Evolutionary conservation across 2,888 invertebrate species (phyloP).

Genomic region (Ichneumoninae sp.): DNA sequence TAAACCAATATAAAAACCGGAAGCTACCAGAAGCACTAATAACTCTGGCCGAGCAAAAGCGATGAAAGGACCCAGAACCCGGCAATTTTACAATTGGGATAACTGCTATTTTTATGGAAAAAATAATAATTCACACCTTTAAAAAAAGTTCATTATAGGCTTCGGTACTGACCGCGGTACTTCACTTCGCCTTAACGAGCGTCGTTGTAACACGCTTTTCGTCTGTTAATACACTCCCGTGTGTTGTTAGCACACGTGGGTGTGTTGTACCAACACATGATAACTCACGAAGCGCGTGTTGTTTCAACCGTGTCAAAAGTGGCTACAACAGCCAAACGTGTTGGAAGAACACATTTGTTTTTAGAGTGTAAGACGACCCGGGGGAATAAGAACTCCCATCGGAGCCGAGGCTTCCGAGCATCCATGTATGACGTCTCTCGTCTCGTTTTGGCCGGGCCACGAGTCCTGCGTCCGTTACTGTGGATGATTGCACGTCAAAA

Average conservation of each 20-base stretch:
- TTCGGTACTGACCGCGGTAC: too few species aligned
- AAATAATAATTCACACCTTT: too few species aligned
- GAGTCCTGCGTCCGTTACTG: slow-evolving; percentile 29
- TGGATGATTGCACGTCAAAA: slow-evolving; percentile 34
- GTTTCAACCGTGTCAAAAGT: neutral
- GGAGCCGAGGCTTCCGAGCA: neutral
- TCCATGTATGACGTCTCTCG: neutral
- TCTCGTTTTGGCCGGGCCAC: slow-evolving; percentile 35
- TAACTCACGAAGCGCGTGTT: neutral
- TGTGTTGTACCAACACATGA: too few species aligned
- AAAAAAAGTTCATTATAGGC: too few species aligned
- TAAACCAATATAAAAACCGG: slow-evolving; percentile 30
- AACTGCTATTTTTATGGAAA: neutral
- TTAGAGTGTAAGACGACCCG: slow-evolving; percentile 50
- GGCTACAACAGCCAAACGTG: neutral
- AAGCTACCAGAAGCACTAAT: slow-evolving; percentile 5
- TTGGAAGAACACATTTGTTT: neutral
- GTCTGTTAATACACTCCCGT: neutral
- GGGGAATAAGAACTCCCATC: slow-evolving; percentile 28
- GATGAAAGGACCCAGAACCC: slow-evolving; percentile 48
- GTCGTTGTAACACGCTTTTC: neutral
- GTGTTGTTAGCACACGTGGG: too few species aligned
- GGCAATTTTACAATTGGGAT: slow-evolving; percentile 67
- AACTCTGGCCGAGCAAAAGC: slow-evolving; percentile 14
- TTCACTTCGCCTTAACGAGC: neutral